phyloP scores from a whole-genome alignment of 2,888 invertebrate species.

The Lysandra coridon region DNA sequence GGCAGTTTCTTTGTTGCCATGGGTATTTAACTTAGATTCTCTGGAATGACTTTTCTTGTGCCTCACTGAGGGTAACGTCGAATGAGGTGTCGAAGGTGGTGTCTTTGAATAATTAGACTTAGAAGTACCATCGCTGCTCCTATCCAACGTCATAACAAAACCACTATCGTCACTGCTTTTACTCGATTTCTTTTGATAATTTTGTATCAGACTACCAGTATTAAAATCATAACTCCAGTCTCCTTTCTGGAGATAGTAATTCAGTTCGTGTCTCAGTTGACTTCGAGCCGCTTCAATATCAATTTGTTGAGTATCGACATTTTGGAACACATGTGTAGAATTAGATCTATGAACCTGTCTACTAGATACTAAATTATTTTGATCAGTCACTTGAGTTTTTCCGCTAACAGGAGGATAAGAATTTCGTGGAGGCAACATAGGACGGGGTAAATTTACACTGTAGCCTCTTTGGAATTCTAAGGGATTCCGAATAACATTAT shows the following conservation, averaged over 20 bases:
- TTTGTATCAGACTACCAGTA: slow-evolving; percentile 74
- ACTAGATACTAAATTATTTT: slow-evolving; percentile 73
- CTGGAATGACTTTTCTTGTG: slow-evolving; percentile 75
- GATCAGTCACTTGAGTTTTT: slow-evolving; percentile 78
- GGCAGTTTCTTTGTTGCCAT: slow-evolving; percentile 64
- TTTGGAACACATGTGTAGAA: slow-evolving; percentile 81
- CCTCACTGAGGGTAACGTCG: slow-evolving; percentile 70
- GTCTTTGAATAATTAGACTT: slow-evolving; percentile 76
- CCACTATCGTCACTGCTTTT: slow-evolving; percentile 77
- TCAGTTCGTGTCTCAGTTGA: slow-evolving; percentile 72
- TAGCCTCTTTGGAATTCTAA: slow-evolving; percentile 80
- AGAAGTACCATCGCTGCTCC: slow-evolving; percentile 74
- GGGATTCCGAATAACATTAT: slow-evolving; percentile 77
- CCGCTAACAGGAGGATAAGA: slow-evolving; percentile 82
- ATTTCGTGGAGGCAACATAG: slow-evolving; percentile 82
- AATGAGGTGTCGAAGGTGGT: slow-evolving; percentile 74
- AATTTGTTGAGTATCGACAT: slow-evolving; percentile 63
- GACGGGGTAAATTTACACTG: slow-evolving; percentile 79
- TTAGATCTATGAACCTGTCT: slow-evolving; percentile 82
- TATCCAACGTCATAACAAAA: slow-evolving; percentile 75
- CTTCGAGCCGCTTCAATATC: slow-evolving; percentile 73
- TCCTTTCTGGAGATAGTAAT: slow-evolving; percentile 75
- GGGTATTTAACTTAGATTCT: slow-evolving; percentile 68
- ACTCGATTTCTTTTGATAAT: slow-evolving; percentile 76
- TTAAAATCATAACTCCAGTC: slow-evolving; percentile 77